Evolutionary conservation across 2,888 invertebrate genomes (phyloP), one percentile per base, ranked within the genome.

Genomic region (Pachycephus smyrnensis): DNA sequence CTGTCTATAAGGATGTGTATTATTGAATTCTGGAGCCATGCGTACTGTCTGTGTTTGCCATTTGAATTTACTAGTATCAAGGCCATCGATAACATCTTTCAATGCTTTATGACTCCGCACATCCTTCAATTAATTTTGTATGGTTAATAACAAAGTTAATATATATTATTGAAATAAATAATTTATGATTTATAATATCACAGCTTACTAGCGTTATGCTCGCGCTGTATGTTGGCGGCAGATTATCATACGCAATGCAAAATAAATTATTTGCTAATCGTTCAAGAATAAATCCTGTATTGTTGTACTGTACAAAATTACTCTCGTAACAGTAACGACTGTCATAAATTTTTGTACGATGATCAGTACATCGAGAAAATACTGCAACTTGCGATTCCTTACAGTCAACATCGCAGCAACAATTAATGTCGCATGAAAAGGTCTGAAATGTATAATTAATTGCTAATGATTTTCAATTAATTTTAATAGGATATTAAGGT

Each of bases 381-480:
- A 94, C 92, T 79, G 91, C 88, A 79, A 92, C 92, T 84, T 96
- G 95, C 76, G 92, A 92, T 36, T 92, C 90, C 12, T 93, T 92
- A 88, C 97, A 97, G 85, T 97, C 96, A 74, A 86, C 88, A 90
- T 97, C 97, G 90, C 97, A 97, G 88, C 97, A 97, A 88, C 97
- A 97, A 90, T 96, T 96, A 76, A 96, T 93, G 91, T 97, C 96
- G 92, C 97, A 97, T 68, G 92, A 92, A 84, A 93, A 92, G 75
- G 91, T 91, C 95, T 95, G 84, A 79, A 91, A 89, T 55, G 9
- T 23, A 55, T 55, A 55, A 23, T 55, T 55, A 55, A 23, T 55
- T 23, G 23, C 1, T 15, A 23, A 55, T 23, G 9, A 23, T 23
- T 23, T 23, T 6, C 55, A 55, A 55, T 23, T 55, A 55, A 23